Evolutionary conservation across 2,888 invertebrate species (phyloP), one percentile per base, ranked within the genome.

Genomic region (Metopia argyrocephala): DNA sequence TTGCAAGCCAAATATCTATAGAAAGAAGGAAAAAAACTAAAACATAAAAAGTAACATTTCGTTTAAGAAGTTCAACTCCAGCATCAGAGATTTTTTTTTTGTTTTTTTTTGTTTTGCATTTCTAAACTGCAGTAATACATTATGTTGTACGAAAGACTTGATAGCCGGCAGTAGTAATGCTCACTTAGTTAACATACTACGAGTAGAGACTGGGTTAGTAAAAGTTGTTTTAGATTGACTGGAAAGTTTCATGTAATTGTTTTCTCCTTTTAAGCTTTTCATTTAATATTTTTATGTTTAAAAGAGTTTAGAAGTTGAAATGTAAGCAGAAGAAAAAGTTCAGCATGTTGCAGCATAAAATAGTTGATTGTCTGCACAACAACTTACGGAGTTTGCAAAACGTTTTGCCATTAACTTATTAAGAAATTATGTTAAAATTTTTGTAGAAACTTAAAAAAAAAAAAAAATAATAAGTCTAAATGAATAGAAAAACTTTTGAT

Each of bases 1-100:
- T 48, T 48, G 20, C 48, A 48, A 65, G 18, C 18, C n/a, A n/a
- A n/a, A n/a, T n/a, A n/a, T n/a, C n/a, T n/a, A n/a, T n/a, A n/a
- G n/a, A n/a, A n/a, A 45, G 70, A 25, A 68, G 38, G 7, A 62
- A 66, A 66, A 75, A 70, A 38, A 54, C 46, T 52, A 74, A 48
- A 62, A 66, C 68, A 48, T 20, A 61, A 23, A 38, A 50, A 45
- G 50, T 57, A 78, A 70, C 66, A 75, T 78, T 78, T 70, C 70
- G 78, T 66, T 78, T 75, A 78, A 81, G 70, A 20, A 81, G 74
- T 78, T 81, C 75, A 78, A 31, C 61, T 70, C 45, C 38, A 65
- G 27, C 69, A 78, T 69, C 46, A 65, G 20, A 74, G 65, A 59
- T 59, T 59, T 38, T 52, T 38, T 21, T 59, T 70, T 70, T 7